These are phyloP conservation scores for Cyclura pinguis DNA, from an alignment of 2,797 vertebrate genomes.

Conservation along the genomic window DNA sequence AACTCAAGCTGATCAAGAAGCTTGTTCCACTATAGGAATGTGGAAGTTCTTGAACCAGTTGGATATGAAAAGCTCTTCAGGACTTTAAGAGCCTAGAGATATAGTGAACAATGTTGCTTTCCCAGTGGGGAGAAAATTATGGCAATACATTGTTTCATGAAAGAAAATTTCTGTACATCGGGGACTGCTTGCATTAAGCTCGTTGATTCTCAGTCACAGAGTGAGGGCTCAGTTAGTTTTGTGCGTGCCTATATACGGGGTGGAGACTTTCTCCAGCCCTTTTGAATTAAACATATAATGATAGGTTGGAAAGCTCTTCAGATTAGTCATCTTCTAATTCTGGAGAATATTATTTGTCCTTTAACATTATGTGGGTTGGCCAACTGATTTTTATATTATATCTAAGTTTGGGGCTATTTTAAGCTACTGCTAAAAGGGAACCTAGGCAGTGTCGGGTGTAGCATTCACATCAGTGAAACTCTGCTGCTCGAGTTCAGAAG, in stretches of 20 bases:
- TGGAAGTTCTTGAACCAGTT: background rate
- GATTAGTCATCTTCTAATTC: constrained; percentile 42
- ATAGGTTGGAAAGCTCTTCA: constrained; percentile 65
- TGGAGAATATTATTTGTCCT: constrained; percentile 69
- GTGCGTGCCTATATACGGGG: background rate
- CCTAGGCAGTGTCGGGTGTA: background rate
- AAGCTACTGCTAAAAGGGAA: constrained; percentile 19
- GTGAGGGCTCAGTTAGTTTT: background rate
- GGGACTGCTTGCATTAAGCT: background rate
- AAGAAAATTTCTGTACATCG: background rate
- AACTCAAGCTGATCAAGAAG: background rate
- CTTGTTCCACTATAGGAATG: background rate
- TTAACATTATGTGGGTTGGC: constrained; percentile 54
- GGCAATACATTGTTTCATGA: background rate
- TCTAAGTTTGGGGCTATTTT: constrained; percentile 66
- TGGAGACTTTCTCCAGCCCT: background rate
- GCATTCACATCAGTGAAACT: background rate
- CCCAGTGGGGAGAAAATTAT: background rate
- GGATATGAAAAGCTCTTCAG: background rate
- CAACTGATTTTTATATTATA: constrained; percentile 66
- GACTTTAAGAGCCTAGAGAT: background rate
- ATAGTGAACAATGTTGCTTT: background rate
- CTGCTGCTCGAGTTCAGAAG: too few species aligned
- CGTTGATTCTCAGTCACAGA: background rate
- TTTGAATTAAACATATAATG: background rate